Evolutionary conservation across 1,140 invertebrate species (phyloP).

Genomic region (Oncopodura yosiiana): DNA sequence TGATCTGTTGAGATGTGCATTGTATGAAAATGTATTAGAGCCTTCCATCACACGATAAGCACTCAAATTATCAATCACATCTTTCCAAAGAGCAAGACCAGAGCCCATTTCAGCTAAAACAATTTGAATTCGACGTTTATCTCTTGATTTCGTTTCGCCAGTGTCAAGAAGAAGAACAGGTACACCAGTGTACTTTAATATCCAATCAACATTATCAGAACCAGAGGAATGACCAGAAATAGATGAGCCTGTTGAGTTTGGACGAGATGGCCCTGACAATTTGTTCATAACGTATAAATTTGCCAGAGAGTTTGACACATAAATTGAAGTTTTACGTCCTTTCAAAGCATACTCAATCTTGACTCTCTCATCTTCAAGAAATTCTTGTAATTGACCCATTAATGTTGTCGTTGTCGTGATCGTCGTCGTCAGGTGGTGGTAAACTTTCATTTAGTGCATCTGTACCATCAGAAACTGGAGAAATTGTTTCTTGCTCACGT

Average conservation of each 20-base stretch:
- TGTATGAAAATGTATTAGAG: constrained; percentile 62
- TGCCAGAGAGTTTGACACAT: constrained; percentile 65
- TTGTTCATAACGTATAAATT: constrained; percentile 61
- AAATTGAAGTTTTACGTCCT: constrained; percentile 67
- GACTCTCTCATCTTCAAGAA: constrained; percentile 57
- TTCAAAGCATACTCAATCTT: constrained; percentile 70
- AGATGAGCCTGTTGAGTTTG: constrained; percentile 17
- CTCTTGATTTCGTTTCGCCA: constrained; percentile 58
- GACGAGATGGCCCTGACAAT: constrained; percentile 28
- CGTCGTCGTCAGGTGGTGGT: neutral
- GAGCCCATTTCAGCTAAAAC: constrained; percentile 71
- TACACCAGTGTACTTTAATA: constrained; percentile 66
- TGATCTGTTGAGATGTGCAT: constrained; percentile 66
- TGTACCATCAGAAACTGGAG: constrained; percentile 1
- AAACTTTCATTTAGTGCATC: neutral
- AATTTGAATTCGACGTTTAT: constrained; percentile 61
- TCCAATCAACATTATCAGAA: constrained; percentile 48
- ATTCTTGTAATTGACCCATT: constrained; percentile 39
- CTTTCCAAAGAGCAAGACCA: constrained; percentile 73
- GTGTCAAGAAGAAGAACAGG: constrained; percentile 68
- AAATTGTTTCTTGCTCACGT: too few relatives aligned
- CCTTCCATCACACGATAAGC: constrained; percentile 49
- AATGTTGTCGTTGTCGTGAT: neutral
- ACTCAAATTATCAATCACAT: constrained; percentile 59
- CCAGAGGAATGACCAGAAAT: neutral